Evolutionary conservation across 2,797 vertebrate species (phyloP), one percentile per base, ranked within the genome.

Genomic region (Sternarchorhynchus goeldii): DNA sequence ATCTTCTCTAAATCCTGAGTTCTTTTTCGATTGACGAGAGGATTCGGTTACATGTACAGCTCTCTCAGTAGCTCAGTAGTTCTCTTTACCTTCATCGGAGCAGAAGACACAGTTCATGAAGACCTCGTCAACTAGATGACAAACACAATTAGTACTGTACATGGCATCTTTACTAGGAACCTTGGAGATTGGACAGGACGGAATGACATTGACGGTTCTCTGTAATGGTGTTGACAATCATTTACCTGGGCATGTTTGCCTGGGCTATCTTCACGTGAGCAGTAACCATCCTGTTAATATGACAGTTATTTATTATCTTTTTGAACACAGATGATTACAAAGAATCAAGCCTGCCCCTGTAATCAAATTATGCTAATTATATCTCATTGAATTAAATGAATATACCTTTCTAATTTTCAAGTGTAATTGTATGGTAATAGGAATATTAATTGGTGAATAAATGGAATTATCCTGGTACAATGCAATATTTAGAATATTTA

Each of bases 291-390:
- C 4, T 57, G 68, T 69, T 69, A 53, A 25, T 18, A 7, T 3
- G 17, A 7, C 8, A 55, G 25, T 55, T 55, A 69, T 32, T 53
- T 20, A 55, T 34, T 18, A 16, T 71, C 50, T 57, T 57, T 10
- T 31, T 17, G 31, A 56, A 17, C 25, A 21, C 18, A 79, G 31
- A 67, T 62, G 8, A 55, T 74, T 57, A 62, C 21, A 63, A 50
- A 18, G 41, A 16, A 55, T 59, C 58, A 31, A 55, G 32, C 32
- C 5, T 20, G 14, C 32, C 10, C 25, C 57, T 63, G 12, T 53
- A 78, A 71, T 53, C n/a, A 69, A 75, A 71, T 18, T 57, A 36
- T 36, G 59, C 60, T 82, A 78, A 82, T 82, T 73, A 55, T 14
- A 39, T 75, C 55, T 75, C 64, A 81, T 70, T 78, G 59, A 36